phyloP scores from a whole-genome alignment of 2,113 vertebrate genomes.

The Rhipidura dahli region DNA sequence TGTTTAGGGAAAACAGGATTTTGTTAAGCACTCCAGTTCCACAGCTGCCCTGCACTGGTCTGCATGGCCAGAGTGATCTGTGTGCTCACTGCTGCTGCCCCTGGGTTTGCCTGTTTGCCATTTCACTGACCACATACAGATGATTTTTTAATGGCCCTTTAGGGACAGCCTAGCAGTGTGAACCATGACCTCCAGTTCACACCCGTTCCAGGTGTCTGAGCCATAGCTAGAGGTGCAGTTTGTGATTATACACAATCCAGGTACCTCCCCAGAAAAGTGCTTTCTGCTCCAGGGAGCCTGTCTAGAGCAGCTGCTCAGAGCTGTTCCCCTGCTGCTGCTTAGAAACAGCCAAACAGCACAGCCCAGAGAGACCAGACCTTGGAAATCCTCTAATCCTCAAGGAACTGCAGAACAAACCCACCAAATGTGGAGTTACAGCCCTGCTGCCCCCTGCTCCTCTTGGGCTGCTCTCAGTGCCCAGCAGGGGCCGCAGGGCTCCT shows the following conservation, averaged over 20 bases:
- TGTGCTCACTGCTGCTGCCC: not conserved
- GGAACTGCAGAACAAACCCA: not conserved
- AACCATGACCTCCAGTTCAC: not conserved
- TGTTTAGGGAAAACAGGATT: not conserved
- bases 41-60: not conserved
- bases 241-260: not conserved
- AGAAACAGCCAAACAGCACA: accelerated
- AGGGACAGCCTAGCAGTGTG: not conserved
- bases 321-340: not conserved
- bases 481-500: not conserved
- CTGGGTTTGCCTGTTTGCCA: not conserved
- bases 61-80: accelerated
- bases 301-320: not conserved
- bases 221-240: accelerated
- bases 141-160: not conserved
- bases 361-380: not conserved
- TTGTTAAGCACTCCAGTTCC: not conserved
- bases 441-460: not conserved
- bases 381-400: not conserved
- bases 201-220: not conserved
- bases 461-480: not conserved
- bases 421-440: accelerated
- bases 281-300: not conserved
- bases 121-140: not conserved
- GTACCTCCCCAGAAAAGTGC: not conserved